Base-by-base conservation (phyloP, 2,797 vertebrate species). In the Todus mexicanus region DNA sequence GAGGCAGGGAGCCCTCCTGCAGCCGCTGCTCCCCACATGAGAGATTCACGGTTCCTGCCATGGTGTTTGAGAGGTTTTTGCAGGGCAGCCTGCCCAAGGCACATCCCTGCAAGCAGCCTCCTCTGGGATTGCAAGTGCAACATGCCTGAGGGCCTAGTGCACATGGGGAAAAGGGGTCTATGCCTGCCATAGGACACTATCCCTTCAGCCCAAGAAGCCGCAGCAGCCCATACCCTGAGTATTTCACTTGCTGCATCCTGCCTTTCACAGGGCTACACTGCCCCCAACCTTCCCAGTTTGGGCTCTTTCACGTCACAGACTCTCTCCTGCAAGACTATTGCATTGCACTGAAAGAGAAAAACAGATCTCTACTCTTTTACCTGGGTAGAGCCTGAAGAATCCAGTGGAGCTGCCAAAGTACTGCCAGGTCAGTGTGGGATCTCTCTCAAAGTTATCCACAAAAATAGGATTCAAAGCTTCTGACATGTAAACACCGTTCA, bases 371-470 rank as follows among this genome's bases (percentile, higher is more conserved):
- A 2, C 8, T 18, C 9, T 35, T 42, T 78, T 97, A 99, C 99
- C 99, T 92, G 99, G 99, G 81, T 99, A 99, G 37, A 99, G 98
- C 84, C 99, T 98, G 97, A 99, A 99, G 97, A 99, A 99, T 65
- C 99, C 99, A 0, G 98, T 97, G 25, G 98, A 97, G 40, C 99
- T 99, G 94, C 99, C 99, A 47, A 99, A 99, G 96, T 99, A 99
- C 87, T 99, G 99, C 99, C 99, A 99, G 35, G 98, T 99, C 78
- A 99, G 97, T 0, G 99, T 99, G 3, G 99, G 98, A 84, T 99
- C 99, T 94, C 98, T 98, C 95, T 98, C 97, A 60, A 99, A 99
- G 97, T 99, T 99, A 42, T 99, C 98, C 63, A 99, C 97, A 81
- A 99, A 99, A 61, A 99, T 84, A 5, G 98, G 97, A 59, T 99